Base-by-base conservation (phyloP, 2,797 vertebrate species). In the Anguilla anguilla region DNA sequence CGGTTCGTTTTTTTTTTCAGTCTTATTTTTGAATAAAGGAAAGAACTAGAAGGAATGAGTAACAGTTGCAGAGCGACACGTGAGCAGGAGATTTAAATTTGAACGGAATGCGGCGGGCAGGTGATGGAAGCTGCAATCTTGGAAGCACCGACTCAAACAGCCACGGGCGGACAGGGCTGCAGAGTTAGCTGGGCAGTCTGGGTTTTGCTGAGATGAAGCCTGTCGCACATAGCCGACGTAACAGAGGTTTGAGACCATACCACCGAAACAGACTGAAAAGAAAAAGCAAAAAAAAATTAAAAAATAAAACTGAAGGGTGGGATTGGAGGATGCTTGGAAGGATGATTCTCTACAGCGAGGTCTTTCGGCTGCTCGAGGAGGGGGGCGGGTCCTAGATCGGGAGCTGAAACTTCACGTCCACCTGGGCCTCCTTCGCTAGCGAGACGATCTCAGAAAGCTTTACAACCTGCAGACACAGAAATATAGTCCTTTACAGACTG, bases 381-480 rank as follows among this genome's bases (percentile, higher is more conserved):
- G 49, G 17, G 77, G 81, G 39, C 15, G 3, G 31, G 79, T 85
- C 89, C 97, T 96, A 99, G 95, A 99, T 98, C 87, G 98, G 98
- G 94, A 99, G 95, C 94, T 99, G 98, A 95, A 99, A 99, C 94
- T 98, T 98, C 93, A 99, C 98, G 93, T 99, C 98, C 93, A 99
- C 97, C 39, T 99, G 98, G 91, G 98, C 98, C 93, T 98, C 96
- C 91, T 99, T 99, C 55, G 98, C 98, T 95, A 99, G 93, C 0
- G 89, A 98, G 86, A 99, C 97, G 55, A 99, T 99, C 96, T 99
- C 98, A 91, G 98, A 99, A 88, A 99, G 98, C 92, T 98, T 99
- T 85, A 99, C 98, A 92, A 99, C 98, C 98, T 99, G 92, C 9
- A 88, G 72, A 72, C 55, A 5, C n/a, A 87, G 77, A 87, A 43